Conservation (phyloP, 1,140 invertebrate species). For the Nebria ingens region DNA sequence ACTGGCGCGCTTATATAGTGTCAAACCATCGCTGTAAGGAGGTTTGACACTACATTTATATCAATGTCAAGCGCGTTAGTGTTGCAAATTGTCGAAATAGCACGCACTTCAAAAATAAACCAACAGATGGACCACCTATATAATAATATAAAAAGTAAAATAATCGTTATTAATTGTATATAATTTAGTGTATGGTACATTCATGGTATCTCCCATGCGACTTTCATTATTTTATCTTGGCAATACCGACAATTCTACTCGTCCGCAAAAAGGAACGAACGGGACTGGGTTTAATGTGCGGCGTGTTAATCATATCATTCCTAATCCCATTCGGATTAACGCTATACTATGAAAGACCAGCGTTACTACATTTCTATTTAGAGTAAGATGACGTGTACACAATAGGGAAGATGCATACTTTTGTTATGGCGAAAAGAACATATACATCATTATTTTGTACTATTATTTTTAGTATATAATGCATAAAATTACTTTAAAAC, state of each 20-base stretch:
- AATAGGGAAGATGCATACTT: too few relatives aligned
- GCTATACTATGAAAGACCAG: constrained; percentile 35
- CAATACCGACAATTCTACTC: constrained; percentile 44
- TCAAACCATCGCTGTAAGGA: too few relatives aligned
- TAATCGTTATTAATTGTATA: constrained; percentile 12
- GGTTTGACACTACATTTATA: too few relatives aligned
- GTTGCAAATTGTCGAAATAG: too few relatives aligned
- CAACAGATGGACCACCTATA: not conserved
- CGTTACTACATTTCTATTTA: constrained; percentile 40
- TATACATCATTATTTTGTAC: too few relatives aligned
- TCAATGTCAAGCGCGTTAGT: too few relatives aligned
- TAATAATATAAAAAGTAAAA: not conserved
- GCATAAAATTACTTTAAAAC: too few relatives aligned
- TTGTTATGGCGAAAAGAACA: too few relatives aligned
- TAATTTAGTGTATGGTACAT: constrained; percentile 56
- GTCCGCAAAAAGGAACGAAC: constrained; percentile 33
- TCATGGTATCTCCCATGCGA: constrained; percentile 71
- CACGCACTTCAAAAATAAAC: too few relatives aligned
- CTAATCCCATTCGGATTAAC: constrained; percentile 38
- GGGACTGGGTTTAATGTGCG: constrained; percentile 22
- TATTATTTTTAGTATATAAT: too few relatives aligned
- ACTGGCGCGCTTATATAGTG: too few relatives aligned
- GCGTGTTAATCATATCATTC: constrained; percentile 27
- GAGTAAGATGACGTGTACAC: constrained; percentile 21
- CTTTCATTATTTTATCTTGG: constrained; percentile 60